Evolutionary conservation across 1,140 invertebrate genomes (phyloP), one percentile per base, ranked within the genome.

Genomic region (Caenorhabditis remanei): DNA sequence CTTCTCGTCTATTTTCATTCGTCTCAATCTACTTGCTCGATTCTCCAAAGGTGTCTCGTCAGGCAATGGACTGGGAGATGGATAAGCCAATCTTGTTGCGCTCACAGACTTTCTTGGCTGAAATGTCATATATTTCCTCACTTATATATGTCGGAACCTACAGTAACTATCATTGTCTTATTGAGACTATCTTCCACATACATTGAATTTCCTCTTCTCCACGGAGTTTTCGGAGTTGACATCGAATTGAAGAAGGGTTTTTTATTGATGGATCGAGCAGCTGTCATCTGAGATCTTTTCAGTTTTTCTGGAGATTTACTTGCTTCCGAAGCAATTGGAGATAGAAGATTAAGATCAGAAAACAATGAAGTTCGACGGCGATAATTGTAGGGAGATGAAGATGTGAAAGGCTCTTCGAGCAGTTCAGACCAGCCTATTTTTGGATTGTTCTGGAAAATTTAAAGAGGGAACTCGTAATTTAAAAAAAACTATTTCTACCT

Each of bases 11-110:
- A 84, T 58, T 40, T 84, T 84, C 55, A 84, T 84, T 41, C 58
- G 53, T 63, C 83, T 84, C 83, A 84, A 58, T 84, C 82, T 58
- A 41, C 85, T 82, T 11, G 71, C 71, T 79, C 71, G 43, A 79
- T 79, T 79, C 21, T 79, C 71, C 46, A 79, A 79, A 53, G 71
- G 71, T 11, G 46, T 50, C 13, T 79, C 71, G 24, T 46, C 71
- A 13, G 71, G 46, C 19, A 48, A 1, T 4, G 71, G 46, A 50
- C 19, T 9, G 0, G 71, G 71, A 5, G 71, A 50, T 13, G 21
- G n/a, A 53, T 11, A n/a, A 50, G 16, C 6, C 46, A 79, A 41
- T 50, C 46, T 79, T 24, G 71, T 32, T 53, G 71, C 9, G 19
- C 71, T 79, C 46, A 43, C 7, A 2, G 71, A n/a, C 13, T 50